Evolutionary conservation across 2,113 vertebrate genomes (phyloP), one percentile per base, ranked within the genome.

Genomic region (Microcebus jonahi): DNA sequence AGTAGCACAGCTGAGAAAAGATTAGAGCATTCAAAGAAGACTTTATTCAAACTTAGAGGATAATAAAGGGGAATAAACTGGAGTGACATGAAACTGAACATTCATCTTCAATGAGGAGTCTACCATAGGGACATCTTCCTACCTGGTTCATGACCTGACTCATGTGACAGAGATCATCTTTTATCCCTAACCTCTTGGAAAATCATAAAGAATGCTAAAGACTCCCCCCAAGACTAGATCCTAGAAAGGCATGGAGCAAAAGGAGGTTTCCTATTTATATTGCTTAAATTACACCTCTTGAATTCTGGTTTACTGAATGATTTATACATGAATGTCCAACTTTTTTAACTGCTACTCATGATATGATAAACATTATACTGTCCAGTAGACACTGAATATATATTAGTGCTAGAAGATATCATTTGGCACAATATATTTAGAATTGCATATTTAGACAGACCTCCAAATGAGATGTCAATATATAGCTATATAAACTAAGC

Each of bases 31-130:
- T 87, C 39, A 36, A 83, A 31, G 68, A 57, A 71, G 29, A 55
- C 50, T 89, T 95, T 50, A 87, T 83, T 90, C 61, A 94, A 67
- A 88, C 34, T 25, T n/a, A 82, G 48, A 95, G 73, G 36, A 68
- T 34, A 82, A 89, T 12, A 48, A 86, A 79, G 63, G 21, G 61
- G 86, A 93, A 86, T 34, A 61, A 91, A 91, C 34, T 9, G 3
- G 63, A 92, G 48, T 55, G 77, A 55, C 10, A 50, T 59, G 34
- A 77, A 71, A 25, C 34, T 45, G 13, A 36, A 55, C 73, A 61
- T 81, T 85, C 18, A 34, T 50, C 53, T 94, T 90, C 70, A 90
- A 3, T 50, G 70, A 95, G 50, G 11, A 87, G 5, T 45, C 20
- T n/a, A 20, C 15, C 10, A 29, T 14, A 48, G 57, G 18, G 29